Conservation (phyloP, 1,140 invertebrate genomes). For the Metopolophium dirhodum region DNA sequence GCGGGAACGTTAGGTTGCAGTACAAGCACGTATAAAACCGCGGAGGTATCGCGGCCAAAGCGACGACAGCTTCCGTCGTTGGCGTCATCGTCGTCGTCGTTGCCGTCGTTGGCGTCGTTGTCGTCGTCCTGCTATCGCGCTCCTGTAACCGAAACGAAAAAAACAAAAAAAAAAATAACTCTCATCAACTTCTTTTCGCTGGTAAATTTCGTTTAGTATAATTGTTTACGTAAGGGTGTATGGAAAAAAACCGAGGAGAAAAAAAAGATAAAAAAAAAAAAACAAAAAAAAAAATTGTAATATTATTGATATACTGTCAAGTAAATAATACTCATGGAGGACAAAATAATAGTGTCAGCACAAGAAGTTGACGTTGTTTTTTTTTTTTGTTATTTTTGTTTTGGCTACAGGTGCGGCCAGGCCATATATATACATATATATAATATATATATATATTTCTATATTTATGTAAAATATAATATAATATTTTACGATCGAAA, state of each 20-base stretch:
- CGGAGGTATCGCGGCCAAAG: slow-evolving; percentile 64
- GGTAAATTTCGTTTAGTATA: slow-evolving; percentile 36
- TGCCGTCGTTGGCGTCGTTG: background rate
- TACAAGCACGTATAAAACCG: slow-evolving; percentile 73
- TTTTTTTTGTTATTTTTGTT: slow-evolving; percentile 69
- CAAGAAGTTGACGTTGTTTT: slow-evolving; percentile 95
- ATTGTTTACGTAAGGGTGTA: background rate
- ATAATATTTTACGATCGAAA: slow-evolving; percentile 2
- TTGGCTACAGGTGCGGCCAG: slow-evolving; percentile 43
- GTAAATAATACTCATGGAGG: slow-evolving; percentile 38
- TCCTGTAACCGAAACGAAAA: slow-evolving; percentile 77
- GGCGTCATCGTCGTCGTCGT: slow-evolving; percentile 62
- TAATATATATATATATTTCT: background rate
- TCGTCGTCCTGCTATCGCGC: slow-evolving; percentile 66
- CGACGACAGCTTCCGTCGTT: background rate
- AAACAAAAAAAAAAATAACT: slow-evolving; percentile 77
- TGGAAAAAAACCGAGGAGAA: slow-evolving; percentile 26
- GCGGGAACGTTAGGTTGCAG: slow-evolving; percentile 84
- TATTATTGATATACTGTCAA: background rate
- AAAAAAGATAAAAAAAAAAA: background rate
- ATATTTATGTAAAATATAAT: background rate
- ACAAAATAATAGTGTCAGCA: slow-evolving; percentile 63
- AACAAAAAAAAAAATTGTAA: slow-evolving; percentile 31
- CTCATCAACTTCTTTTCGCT: slow-evolving; percentile 84
- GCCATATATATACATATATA: background rate